A percentile compares a stretch with the other conserved stretches of the same genome.
These are phyloP conservation scores for Atta texana DNA, from an alignment of 1,140 invertebrate species.

Conservation along the genomic window DNA sequence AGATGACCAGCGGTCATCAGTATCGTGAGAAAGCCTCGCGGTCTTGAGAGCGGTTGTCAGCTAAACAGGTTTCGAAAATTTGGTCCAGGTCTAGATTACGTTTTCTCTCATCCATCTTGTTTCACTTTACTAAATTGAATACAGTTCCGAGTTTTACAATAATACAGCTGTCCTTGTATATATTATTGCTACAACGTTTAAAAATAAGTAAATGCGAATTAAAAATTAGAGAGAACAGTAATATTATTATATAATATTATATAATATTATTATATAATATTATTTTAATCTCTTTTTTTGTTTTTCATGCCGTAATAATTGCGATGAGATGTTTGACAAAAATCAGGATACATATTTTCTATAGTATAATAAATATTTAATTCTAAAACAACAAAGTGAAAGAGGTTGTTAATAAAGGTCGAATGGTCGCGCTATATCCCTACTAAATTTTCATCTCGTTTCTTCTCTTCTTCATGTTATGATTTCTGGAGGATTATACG, in stretches of 20 bases:
- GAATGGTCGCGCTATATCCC: constrained; percentile 58
- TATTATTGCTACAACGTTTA: constrained; percentile 16
- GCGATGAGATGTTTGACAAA: neutral
- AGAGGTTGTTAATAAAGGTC: constrained; percentile 22
- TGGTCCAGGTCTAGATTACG: constrained; percentile 47
- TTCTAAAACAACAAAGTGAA: neutral
- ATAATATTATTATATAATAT: no score
- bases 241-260: no score
- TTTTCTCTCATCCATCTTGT: constrained; percentile 9
- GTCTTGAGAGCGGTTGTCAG: constrained; percentile 70
- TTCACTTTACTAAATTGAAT: neutral
- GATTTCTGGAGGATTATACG: constrained; percentile 71
- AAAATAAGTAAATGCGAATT: neutral
- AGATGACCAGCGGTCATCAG: constrained; percentile 81
- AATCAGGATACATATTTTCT: neutral
- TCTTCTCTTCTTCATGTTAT: constrained; percentile 62
- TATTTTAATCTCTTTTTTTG: neutral
- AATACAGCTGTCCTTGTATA: neutral
- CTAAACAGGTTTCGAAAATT: constrained; percentile 74
- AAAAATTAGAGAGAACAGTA: neutral
- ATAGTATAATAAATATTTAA: neutral
- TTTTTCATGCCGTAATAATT: neutral
- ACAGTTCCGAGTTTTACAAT: neutral
- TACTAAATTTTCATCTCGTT: constrained; percentile 66
- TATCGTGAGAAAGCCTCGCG: constrained; percentile 80